Base-by-base conservation (phyloP, 2,797 vertebrate genomes). In the Rhadinocentrus ornatus region DNA sequence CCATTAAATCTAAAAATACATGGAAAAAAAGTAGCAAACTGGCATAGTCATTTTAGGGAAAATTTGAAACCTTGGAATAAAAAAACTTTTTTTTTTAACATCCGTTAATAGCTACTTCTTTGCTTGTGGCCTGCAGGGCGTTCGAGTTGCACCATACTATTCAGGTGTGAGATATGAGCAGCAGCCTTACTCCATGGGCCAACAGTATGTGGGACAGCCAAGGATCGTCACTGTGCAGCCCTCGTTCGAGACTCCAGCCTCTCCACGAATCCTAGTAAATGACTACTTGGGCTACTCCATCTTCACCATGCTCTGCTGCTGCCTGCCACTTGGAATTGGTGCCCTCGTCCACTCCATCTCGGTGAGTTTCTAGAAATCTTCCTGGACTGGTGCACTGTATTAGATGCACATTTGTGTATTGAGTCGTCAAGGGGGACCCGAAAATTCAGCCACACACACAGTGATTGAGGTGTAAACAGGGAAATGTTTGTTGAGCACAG, bases 301-400 rank as follows among this genome's bases (percentile, higher is more conserved):
- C 82, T 93, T 94, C 80, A 94, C 91, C 76, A 10, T 94, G 88
- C 8, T 96, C 57, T 95, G 93, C 78, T 96, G 95, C 83, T 95
- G 91, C 74, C 53, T 95, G 41, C 94, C 95, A 0, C 63, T 95
- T 1, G 94, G 95, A 32, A 75, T 95, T 3, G 92, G 82, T 4
- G 95, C 94, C 24, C 89, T 95, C 50, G 61, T 95, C 75, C 93
- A 82, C 83, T 95, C 95, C 46, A 87, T 94, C 62, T 81, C 50
- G 0, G 95, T 96, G 77, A 95, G 95, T 93, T 50, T 44, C 1
- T n/a, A n/a, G 0, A 7, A 37, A 15, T 29, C 13, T 37, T 37
- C 2, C 35, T 37, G 2, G 12, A 6, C 34, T 35, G 34, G 7
- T 35, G 34, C 8, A 35, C 34, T 37, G 35, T 12, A 13, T 12